Conservation (phyloP, 2,888 invertebrate species). For the Stenolophus ochropezus region DNA sequence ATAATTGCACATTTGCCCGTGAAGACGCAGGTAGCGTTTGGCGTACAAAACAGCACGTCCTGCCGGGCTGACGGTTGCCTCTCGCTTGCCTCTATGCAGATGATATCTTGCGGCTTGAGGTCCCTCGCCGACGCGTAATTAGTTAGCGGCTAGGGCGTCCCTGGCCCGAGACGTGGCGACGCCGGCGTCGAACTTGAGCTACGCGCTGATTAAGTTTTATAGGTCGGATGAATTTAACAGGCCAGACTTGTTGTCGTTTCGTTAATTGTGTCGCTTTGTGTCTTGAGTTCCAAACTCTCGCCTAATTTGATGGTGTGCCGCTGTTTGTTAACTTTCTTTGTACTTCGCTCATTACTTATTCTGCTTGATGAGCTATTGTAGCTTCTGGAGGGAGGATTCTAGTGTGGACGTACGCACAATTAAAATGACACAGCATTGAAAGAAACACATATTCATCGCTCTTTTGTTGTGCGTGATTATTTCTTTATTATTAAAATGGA, state of each 20-base stretch:
- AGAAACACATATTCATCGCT: background rate
- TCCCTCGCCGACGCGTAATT: background rate
- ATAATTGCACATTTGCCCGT: background rate
- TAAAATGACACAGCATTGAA: background rate
- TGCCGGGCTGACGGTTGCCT: too few relatives aligned
- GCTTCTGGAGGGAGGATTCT: background rate
- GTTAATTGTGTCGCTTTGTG: constrained; percentile 43
- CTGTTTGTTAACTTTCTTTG: constrained; percentile 38
- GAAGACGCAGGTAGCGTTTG: background rate
- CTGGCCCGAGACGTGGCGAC: constrained; percentile 26
- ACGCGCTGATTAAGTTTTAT: constrained; percentile 48
- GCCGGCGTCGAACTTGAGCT: constrained; percentile 43
- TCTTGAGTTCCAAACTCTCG: constrained; percentile 3
- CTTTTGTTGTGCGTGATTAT: too few relatives aligned
- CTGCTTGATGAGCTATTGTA: constrained; percentile 40
- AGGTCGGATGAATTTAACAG: constrained; percentile 38
- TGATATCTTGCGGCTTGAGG: background rate
- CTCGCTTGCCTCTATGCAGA: background rate
- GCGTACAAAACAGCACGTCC: background rate
- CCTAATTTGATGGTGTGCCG: constrained; percentile 37
- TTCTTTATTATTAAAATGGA: too few relatives aligned
- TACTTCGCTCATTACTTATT: constrained; percentile 23
- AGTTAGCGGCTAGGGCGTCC: background rate
- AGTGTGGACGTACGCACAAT: constrained; percentile 8
- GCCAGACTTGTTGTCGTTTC: constrained; percentile 43